phyloP scores from a whole-genome alignment of 64 coral and sea anemone species.

The Dendrophyllia cribrosa region DNA sequence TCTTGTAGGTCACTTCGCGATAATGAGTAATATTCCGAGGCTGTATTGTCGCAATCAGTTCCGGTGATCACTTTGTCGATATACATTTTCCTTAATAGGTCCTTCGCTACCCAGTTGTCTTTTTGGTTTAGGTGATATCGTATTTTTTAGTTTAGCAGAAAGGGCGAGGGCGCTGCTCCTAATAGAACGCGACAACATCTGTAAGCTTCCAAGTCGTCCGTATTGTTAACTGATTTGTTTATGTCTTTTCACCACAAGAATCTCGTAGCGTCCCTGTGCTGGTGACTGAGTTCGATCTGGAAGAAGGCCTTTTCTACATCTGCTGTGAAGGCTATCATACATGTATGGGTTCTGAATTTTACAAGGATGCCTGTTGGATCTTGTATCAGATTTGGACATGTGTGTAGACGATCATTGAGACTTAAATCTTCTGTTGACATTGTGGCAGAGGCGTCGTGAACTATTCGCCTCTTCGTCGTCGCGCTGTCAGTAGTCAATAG shows the following conservation, averaged over 20 bases:
- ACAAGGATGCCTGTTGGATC: constrained; percentile 10
- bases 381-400: constrained; percentile 36
- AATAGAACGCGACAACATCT: constrained; percentile 21
- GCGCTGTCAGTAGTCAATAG: background rate
- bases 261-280: constrained; percentile 28
- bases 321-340: constrained; percentile 27
- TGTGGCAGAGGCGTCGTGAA: constrained; percentile 25
- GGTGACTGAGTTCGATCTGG: constrained; percentile 23
- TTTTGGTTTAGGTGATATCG: constrained; percentile 3
- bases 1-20: background rate
- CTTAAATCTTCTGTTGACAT: background rate
- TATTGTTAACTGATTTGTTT: background rate
- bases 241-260: constrained; percentile 26
- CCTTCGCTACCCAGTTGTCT: background rate
- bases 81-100: constrained; percentile 26
- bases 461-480: background rate
- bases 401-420: constrained; percentile 35
- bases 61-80: constrained; percentile 44
- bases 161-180: constrained; percentile 14
- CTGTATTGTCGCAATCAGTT: background rate
- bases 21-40: constrained; percentile 26
- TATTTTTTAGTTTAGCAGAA: constrained; percentile 21
- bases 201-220: background rate
- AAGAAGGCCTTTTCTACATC: constrained; percentile 46
- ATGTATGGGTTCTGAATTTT: constrained; percentile 37